phyloP scores from a whole-genome alignment of 2,113 vertebrate genomes.

The Oncorhynchus mykiss region DNA sequence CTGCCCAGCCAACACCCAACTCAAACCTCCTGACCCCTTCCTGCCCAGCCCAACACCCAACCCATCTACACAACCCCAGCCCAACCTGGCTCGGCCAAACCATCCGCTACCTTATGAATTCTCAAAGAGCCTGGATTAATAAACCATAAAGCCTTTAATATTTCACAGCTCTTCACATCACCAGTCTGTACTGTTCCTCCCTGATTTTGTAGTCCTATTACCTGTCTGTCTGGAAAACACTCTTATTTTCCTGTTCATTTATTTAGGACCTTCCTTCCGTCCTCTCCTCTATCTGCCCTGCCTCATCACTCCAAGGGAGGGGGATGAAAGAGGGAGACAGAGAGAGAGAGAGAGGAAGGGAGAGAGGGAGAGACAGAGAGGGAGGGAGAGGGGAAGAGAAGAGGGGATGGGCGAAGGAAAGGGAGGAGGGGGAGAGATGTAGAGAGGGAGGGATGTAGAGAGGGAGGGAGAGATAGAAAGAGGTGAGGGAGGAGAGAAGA shows the following conservation, averaged over 20 bases:
- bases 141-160: constrained; percentile 64
- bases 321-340: constrained; percentile 1
- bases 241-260: constrained; percentile 70
- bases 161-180: constrained; percentile 70
- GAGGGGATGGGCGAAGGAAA: background rate
- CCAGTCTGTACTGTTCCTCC: constrained; percentile 53
- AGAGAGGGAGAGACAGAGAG: background rate
- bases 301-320: background rate
- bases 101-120: constrained; percentile 53
- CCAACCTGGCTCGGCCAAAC: background rate
- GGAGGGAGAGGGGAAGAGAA: background rate
- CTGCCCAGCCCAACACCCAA: too few species aligned
- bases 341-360: background rate
- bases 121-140: constrained; percentile 64
- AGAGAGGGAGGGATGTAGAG: too few species aligned
- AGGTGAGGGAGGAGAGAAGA: background rate
- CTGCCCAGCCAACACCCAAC: too few species aligned
- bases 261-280: constrained; percentile 53
- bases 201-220: constrained; percentile 64
- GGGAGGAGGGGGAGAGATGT: background rate
- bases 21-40: too few species aligned
- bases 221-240: constrained; percentile 51
- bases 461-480: too few species aligned
- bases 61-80: too few species aligned
- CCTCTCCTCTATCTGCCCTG: constrained; percentile 19